phyloP scores from a whole-genome alignment of 2,888 invertebrate genomes.

The Spicauda simplicius region DNA sequence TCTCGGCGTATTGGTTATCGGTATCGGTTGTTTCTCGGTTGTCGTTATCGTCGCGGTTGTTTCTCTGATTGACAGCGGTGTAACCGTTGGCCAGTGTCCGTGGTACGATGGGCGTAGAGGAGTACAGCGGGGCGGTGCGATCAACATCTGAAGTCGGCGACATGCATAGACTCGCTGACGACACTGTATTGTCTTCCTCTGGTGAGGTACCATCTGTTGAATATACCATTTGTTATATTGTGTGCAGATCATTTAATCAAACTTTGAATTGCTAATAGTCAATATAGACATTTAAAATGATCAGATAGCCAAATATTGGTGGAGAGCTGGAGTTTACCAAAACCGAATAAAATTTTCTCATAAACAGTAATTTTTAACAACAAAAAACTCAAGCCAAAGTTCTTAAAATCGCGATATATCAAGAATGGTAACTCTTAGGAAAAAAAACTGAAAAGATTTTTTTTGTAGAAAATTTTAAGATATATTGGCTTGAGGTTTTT shows the following conservation, averaged over 20 bases:
- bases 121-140: constrained; percentile 48
- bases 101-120: constrained; percentile 61
- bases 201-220: constrained; percentile 65
- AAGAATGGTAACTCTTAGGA: too few species aligned
- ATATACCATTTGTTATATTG: constrained; percentile 19
- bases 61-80: constrained; percentile 40
- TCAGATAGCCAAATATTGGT: too few species aligned
- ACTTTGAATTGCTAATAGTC: too few species aligned
- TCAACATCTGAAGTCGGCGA: constrained; percentile 56
- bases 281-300: too few species aligned
- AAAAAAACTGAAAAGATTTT: too few species aligned
- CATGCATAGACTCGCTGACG: constrained; percentile 75
- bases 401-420: too few species aligned
- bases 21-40: constrained; percentile 6
- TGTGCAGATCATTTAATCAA: not conserved
- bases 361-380: too few species aligned
- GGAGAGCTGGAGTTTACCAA: too few species aligned
- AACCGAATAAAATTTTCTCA: too few species aligned
- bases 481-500: too few species aligned
- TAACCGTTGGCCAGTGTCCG: constrained; percentile 61
- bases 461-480: too few species aligned
- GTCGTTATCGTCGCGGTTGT: constrained; percentile 11
- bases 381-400: too few species aligned
- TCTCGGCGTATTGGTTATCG: not conserved
- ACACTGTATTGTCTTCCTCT: constrained; percentile 71